A percentile compares a stretch with the other conserved stretches of the same genome.
phyloP scores from a whole-genome alignment of 92 coral and sea anemone genomes.

The Porites rus region DNA sequence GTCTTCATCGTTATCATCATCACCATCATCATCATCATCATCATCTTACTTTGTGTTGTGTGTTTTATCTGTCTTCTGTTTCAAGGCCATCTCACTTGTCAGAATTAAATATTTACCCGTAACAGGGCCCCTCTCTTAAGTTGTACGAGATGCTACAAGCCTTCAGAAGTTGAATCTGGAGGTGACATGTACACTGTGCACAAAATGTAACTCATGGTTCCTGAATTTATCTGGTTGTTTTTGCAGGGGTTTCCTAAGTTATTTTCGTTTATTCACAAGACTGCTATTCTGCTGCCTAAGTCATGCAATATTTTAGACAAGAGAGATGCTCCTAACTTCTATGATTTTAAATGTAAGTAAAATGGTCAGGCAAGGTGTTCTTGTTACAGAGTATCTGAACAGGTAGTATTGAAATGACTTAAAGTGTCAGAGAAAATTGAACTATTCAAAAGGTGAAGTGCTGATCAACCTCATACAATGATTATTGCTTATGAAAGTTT shows the following conservation, averaged over 20 bases:
- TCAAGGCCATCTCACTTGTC: too few species aligned
- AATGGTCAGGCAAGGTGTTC: background rate
- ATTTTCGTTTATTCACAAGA: constrained; percentile 86
- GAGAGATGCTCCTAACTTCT: constrained; percentile 84
- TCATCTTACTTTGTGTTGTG: too few species aligned
- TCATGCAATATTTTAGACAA: constrained; percentile 68
- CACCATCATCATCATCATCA: too few species aligned
- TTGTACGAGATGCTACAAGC: too few species aligned
- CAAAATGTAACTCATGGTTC: too few species aligned
- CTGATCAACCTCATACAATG: background rate
- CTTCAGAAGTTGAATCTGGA: too few species aligned
- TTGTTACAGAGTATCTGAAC: background rate
- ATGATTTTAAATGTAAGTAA: constrained; percentile 79
- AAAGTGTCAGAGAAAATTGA: background rate
- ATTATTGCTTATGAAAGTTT: background rate
- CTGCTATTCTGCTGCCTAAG: constrained; percentile 69
- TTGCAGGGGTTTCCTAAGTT: constrained; percentile 64
- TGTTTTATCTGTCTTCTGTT: too few species aligned
- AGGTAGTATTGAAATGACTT: too few species aligned
- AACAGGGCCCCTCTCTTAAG: too few species aligned
- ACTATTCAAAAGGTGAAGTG: background rate
- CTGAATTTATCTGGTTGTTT: too few species aligned
- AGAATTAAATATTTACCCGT: too few species aligned
- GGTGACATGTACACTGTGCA: too few species aligned
- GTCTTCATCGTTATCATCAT: background rate